Evolutionary conservation across 2,797 vertebrate species (phyloP).

Genomic region (Lepidocolaptes lacrymiger): DNA sequence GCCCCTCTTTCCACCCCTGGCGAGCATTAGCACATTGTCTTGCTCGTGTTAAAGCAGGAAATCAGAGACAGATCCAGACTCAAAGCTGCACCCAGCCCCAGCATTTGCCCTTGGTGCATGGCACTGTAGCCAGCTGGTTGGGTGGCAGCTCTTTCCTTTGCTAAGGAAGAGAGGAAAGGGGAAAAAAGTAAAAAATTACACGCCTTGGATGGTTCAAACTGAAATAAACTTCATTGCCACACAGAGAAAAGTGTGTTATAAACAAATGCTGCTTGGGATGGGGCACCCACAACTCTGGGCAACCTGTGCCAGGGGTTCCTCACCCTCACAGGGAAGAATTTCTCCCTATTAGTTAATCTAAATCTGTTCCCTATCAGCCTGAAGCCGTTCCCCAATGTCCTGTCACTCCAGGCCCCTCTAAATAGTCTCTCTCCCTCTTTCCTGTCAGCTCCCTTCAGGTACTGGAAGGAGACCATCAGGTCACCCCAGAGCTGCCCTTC

Average conservation of each 20-base stretch:
- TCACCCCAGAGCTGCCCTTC: not conserved
- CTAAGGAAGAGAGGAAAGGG: too few species aligned
- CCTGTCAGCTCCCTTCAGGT: not conserved
- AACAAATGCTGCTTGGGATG: not conserved
- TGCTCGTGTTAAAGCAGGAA: not conserved
- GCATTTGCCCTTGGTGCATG: not conserved
- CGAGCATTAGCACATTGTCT: not conserved
- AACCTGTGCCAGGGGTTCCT: accelerated
- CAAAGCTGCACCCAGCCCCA: not conserved
- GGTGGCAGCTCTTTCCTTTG: not conserved
- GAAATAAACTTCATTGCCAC: not conserved
- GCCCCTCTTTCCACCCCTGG: not conserved
- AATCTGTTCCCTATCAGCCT: not conserved
- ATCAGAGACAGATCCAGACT: not conserved
- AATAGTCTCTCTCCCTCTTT: not conserved
- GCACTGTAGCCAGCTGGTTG: not conserved
- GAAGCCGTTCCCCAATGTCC: not conserved
- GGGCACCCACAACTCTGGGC: not conserved
- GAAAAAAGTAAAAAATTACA: accelerated
- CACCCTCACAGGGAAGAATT: accelerated
- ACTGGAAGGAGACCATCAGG: accelerated
- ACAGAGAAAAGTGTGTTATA: accelerated
- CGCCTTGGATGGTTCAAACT: not conserved
- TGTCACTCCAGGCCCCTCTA: not conserved
- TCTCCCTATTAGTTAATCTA: too few species aligned